Evolutionary conservation across 2,113 vertebrate species (phyloP).

Genomic region (Poicephalus gulielmi): DNA sequence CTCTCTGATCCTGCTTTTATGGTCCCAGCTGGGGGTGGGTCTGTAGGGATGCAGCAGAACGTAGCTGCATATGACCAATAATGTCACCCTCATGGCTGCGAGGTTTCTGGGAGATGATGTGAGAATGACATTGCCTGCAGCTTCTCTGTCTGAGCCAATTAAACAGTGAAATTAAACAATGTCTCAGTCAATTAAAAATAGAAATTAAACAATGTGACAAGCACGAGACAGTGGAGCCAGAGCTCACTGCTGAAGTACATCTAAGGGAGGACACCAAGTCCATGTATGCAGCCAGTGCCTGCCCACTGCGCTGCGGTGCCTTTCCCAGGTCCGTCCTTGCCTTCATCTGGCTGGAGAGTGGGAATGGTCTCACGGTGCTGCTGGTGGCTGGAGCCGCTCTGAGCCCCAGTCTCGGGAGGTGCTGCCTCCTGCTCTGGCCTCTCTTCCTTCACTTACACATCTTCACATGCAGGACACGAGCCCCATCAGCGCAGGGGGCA

Average conservation of each 20-base stretch:
- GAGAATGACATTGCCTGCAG: conserved; percentile 50
- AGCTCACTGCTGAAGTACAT: neutral
- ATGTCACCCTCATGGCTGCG: neutral
- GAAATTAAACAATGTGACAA: conserved; percentile 48
- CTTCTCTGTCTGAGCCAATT: conserved; percentile 58
- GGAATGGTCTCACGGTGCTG: neutral
- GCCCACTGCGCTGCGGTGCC: accelerated
- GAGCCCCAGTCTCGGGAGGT: accelerated
- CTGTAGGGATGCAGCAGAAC: neutral
- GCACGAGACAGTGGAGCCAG: neutral
- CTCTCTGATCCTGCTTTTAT: neutral
- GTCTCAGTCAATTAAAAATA: conserved; percentile 57
- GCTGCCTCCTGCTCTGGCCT: neutral
- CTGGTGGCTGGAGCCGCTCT: neutral
- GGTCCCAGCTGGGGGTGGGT: neutral
- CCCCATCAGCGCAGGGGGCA: neutral
- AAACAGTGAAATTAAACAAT: conserved; percentile 62
- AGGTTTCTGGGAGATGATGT: neutral
- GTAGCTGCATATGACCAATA: neutral
- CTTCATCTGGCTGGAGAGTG: accelerated
- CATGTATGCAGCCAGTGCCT: neutral
- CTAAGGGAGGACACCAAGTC: neutral
- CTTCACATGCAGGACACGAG: neutral
- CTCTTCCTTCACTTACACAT: neutral
- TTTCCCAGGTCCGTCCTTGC: accelerated